Base-by-base conservation (phyloP, 35 echinoderm and acorn worm species). In the Chiridota heheva region DNA sequence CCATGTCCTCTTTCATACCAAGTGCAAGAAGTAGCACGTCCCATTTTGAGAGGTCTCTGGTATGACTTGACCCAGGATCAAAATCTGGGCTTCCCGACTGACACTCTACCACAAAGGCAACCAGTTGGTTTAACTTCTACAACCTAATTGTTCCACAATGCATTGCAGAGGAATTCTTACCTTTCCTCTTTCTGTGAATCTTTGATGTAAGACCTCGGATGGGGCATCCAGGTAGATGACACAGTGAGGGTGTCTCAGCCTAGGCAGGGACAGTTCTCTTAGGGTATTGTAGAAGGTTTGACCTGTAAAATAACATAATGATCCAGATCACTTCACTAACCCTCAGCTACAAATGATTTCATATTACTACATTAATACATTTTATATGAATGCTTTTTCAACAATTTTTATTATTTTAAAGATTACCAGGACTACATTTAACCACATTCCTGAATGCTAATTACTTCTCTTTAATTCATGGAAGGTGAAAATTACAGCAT, bases 171-270 rank as follows among this genome's bases (percentile, higher is more conserved):
- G 27, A 10, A 40, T 18, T 16, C 85, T 88, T 77, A 98, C 95
- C 59, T 51, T 84, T 56, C 85, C 95, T 34, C 95, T 84, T 33
- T 90, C 79, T 60, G 88, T 82, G 70, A 98, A 69, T 18, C 81
- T 77, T 57, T 88, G 72, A 38, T 85, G 67, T 34, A 74, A 16
- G 1, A 88, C 55, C 35, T 86, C 66, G 34, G 86, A 73, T 1
- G 95, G 88, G 8, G 81, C 64, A 82, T 98, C 95, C 31, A 98
- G 58, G 73, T 98, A 98, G 42, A 98, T 59, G 10, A 91, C 84
- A 2, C 60, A 44, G 61, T 98, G 95, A 35, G 95, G 95, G 28
- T 72, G 80, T 45, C 60, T 76, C 40, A 98, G 28, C 2, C 81
- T 85, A 45, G 85, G 89, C 51, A 90, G 60, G 26, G 86, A 89